phyloP scores from a whole-genome alignment of 2,797 vertebrate genomes.

The Molossus alvarezi region DNA sequence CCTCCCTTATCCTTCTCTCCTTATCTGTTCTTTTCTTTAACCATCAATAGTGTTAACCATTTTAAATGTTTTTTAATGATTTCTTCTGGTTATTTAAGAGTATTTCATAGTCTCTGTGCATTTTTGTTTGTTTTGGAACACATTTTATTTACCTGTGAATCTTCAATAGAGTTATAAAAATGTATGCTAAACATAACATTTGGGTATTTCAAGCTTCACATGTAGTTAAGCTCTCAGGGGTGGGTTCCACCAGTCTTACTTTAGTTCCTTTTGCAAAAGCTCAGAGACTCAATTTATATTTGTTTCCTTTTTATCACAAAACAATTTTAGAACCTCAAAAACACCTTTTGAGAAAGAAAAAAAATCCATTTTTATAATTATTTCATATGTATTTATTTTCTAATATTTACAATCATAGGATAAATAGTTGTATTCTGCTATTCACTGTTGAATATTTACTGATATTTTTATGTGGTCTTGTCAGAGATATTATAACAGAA shows the following conservation, averaged over 20 bases:
- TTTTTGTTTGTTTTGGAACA: constrained; percentile 1
- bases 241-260: background rate
- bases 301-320: constrained; percentile 1
- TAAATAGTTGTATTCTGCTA: background rate
- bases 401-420: background rate
- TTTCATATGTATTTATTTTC: background rate
- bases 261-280: constrained; percentile 59
- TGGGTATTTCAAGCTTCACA: constrained; percentile 34
- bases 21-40: background rate
- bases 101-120: background rate
- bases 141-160: constrained; percentile 47
- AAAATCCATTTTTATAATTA: background rate
- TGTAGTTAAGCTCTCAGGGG: constrained; percentile 67
- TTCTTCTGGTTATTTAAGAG: background rate
- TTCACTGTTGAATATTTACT: background rate
- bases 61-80: background rate
- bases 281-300: background rate
- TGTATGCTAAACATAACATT: background rate
- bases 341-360: background rate
- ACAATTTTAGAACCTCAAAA: constrained; percentile 39
- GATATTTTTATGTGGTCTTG: background rate
- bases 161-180: constrained; percentile 46
- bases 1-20: background rate
- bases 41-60: background rate
- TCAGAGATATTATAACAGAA: background rate